Evolutionary conservation across 1,140 invertebrate genomes (phyloP), one percentile per base, ranked within the genome.

Genomic region (Drosophila yakuba): DNA sequence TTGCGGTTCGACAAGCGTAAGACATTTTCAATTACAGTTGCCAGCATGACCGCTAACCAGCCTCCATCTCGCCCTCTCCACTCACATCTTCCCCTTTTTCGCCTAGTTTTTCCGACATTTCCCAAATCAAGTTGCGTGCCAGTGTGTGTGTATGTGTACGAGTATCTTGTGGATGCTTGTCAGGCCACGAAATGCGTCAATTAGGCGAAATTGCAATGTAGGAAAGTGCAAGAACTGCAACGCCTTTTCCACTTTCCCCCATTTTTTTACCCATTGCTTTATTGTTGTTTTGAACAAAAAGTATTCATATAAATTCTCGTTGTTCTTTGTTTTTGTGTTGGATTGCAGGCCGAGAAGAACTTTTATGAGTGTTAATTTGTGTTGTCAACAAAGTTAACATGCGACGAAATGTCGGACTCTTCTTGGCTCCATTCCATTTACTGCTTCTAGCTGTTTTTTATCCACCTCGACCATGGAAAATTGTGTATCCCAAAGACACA

Each of bases 1-100:
- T 89, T 89, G 84, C 74, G 85, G 84, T 90, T 89, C 84, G 84
- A 89, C 84, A 89, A 89, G 84, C 84, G 80, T 90, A 89, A 89
- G 84, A 89, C 84, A 89, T 89, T 89, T 89, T 89, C 84, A 89
- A 89, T 89, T 89, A 89, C 84, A 89, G 73, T 74, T 88, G 67
- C 68, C 80, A 68, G 57, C 78, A 80, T 81, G 61, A 71, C 78
- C 78, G 78, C 57, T 80, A 81, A 80, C 73, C 79, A 75, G 78
- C 78, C 61, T 32, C 39, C 59, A n/a, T 52, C 47, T 28, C 11
- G 62, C 10, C 36, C 41, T 14, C 17, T 48, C 47, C 41, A 8
- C 66, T 39, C 28, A 35, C 44, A 54, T 41, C 60, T 56, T 52
- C n/a, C 43, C 28, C 38, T 14, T 48, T 62, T 45, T 54, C 43